Conservation (phyloP, 2,888 invertebrate genomes). For the Tineola bisselliella region DNA sequence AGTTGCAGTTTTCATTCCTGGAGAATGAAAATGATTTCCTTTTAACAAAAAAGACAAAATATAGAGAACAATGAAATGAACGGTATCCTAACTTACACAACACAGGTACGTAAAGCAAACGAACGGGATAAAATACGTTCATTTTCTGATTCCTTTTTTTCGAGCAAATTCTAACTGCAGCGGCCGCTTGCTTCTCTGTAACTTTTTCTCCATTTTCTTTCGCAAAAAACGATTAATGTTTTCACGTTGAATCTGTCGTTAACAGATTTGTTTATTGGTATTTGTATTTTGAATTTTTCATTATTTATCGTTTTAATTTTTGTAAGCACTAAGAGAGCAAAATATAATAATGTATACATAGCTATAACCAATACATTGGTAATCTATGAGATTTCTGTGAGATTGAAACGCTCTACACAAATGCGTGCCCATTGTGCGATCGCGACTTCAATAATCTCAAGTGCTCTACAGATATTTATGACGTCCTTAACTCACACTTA, state of each 20-base stretch:
- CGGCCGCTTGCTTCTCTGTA: not conserved
- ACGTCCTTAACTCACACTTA: too few species aligned
- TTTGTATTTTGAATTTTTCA: not conserved
- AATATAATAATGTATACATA: too few species aligned
- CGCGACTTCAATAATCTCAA: too few species aligned
- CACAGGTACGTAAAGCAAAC: not conserved
- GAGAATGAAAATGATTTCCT: not conserved
- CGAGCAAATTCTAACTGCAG: not conserved
- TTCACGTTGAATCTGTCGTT: not conserved
- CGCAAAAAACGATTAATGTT: not conserved
- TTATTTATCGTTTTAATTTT: too few species aligned
- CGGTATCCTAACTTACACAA: not conserved
- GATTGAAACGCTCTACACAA: too few species aligned
- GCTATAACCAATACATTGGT: too few species aligned
- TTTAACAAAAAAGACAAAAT: not conserved
- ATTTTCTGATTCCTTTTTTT: not conserved
- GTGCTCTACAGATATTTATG: too few species aligned
- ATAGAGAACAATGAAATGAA: not conserved
- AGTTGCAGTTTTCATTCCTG: not conserved
- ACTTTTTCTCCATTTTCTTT: not conserved
- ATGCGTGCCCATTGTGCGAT: too few species aligned
- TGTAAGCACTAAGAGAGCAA: too few species aligned
- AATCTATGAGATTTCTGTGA: too few species aligned
- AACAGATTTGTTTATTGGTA: not conserved
- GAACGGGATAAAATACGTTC: constrained; percentile 1